Evolutionary conservation across 2,888 invertebrate genomes (phyloP), one percentile per base, ranked within the genome.

Genomic region (Meandrusa payeni): DNA sequence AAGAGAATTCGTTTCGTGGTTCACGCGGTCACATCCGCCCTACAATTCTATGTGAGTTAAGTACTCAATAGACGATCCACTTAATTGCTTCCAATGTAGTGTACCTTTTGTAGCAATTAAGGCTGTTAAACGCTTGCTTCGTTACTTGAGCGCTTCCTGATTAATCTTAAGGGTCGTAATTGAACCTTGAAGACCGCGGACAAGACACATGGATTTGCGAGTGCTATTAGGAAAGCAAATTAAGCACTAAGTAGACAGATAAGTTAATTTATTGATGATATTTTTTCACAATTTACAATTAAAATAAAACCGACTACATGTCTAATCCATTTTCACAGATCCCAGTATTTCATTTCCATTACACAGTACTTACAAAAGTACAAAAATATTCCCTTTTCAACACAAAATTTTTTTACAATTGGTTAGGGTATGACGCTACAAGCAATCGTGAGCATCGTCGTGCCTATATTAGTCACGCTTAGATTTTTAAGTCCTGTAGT

Each of bases 121-220:
- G 62, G 57, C 60, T 61, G 57, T 69, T 71, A 73, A 69, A 68
- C 66, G 64, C 70, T 61, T 64, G 63, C 47, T 65, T 62, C 64
- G 61, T 43, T 43, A 43, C 32, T 37, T 42, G 37, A 69, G 64
- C 64, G 67, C 59, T 62, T 61, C 64, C 63, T 74, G 74, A 78
- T 78, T 77, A 77, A 78, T 77, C 70, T 65, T 60, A 47, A 51
- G 61, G 70, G 64, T 52, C 62, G 63, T 73, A 75, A 77, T 76
- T 69, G 68, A 43, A 43, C 31, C 26, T 37, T 37, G 61, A 59
- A 61, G 65, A 65, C 65, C 62, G 61, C 57, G 61, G 59, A 68
- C 58, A 60, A 58, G 52, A 59, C 55, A 69, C 68, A 69, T 69
- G 64, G 69, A 62, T 59, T 57, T 43, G 32, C 22, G 15, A 34